Conservation (phyloP, 2,888 invertebrate genomes). For the Eupithecia tripunctaria region DNA sequence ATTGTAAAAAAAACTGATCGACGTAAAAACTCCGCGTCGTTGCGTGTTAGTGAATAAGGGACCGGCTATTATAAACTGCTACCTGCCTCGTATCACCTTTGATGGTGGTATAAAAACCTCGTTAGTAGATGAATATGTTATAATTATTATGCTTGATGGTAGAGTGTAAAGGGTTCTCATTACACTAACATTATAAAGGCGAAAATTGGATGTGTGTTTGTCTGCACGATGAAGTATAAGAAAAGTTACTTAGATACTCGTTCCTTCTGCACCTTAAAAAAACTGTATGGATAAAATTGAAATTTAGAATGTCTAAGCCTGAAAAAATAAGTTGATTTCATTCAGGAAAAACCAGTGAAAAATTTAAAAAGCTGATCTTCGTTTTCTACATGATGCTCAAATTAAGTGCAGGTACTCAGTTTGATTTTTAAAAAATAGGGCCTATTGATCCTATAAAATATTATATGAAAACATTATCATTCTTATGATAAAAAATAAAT, state of each 20-base stretch:
- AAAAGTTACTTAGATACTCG: neutral
- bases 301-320: too few species aligned
- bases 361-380: too few species aligned
- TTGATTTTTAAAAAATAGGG: too few species aligned
- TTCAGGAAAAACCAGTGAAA: too few species aligned
- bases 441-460: too few species aligned
- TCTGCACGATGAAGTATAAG: neutral
- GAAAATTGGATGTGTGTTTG: neutral
- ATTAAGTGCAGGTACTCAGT: too few species aligned
- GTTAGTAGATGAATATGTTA: conserved; percentile 58
- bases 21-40: neutral
- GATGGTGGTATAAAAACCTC: conserved; percentile 72
- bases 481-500: too few species aligned
- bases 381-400: too few species aligned
- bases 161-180: neutral
- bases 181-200: neutral
- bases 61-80: conserved; percentile 33
- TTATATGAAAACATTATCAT: too few species aligned
- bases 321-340: neutral
- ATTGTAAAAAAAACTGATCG: neutral
- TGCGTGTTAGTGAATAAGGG: conserved; percentile 10
- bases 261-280: neutral
- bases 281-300: too few species aligned
- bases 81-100: conserved; percentile 55
- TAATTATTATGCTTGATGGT: conserved; percentile 24